A percentile compares a stretch with the other conserved stretches of the same genome.
These are phyloP conservation scores for Lanistes nyassanus DNA, from an alignment of 1,140 invertebrate species.

Conservation along the genomic window DNA sequence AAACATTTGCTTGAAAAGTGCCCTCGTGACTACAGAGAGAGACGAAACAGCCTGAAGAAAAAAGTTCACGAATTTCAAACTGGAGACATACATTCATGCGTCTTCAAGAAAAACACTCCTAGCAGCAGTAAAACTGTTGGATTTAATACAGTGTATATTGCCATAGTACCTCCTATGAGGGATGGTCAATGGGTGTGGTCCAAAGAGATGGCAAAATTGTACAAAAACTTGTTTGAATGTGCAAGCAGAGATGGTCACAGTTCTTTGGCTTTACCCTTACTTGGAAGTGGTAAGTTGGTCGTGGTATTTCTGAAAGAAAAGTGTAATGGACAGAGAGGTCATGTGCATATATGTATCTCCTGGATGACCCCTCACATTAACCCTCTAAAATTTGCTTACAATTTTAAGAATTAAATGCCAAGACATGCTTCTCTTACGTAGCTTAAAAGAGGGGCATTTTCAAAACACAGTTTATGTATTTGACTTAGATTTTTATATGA, in stretches of 20 bases:
- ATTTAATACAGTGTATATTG: conserved; percentile 19
- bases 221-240: conserved; percentile 13
- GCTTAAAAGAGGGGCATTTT: conserved; percentile 1
- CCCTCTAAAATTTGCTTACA: no score
- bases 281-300: conserved; percentile 25
- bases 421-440: no score
- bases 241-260: conserved; percentile 7
- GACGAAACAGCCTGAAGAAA: conserved; percentile 1
- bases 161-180: not conserved
- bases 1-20: not conserved
- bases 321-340: not conserved
- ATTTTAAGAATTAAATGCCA: no score
- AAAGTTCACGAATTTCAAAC: not conserved
- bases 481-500: no score
- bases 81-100: not conserved
- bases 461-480: no score
- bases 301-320: not conserved
- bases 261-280: conserved; percentile 24
- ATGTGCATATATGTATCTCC: not conserved
- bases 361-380: no score
- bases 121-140: not conserved
- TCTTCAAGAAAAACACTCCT: not conserved
- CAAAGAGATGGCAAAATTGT: conserved; percentile 6
- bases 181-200: not conserved
- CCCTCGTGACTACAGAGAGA: not conserved